Conservation (phyloP, 2,888 invertebrate genomes). For the Cryptus viduatorius region DNA sequence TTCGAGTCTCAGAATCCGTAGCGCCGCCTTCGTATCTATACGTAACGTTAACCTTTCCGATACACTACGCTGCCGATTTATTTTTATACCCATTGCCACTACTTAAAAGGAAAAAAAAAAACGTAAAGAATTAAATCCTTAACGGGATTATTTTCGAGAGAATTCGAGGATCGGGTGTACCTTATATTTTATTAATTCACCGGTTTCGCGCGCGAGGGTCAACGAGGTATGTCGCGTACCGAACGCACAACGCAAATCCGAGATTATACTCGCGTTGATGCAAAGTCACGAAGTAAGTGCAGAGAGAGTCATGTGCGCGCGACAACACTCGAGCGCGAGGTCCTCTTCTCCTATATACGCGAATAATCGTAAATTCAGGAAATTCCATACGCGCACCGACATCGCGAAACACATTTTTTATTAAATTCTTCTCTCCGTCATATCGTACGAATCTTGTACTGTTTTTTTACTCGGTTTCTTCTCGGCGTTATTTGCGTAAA, state of each 20-base stretch:
- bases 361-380: conserved; percentile 44
- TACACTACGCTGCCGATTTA: background rate
- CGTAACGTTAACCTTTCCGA: background rate
- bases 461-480: conserved; percentile 13
- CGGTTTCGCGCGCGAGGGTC: conserved; percentile 2
- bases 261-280: background rate
- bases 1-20: too few relatives aligned
- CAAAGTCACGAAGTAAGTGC: conserved; percentile 31
- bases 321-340: conserved; percentile 20
- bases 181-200: conserved; percentile 22
- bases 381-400: conserved; percentile 29
- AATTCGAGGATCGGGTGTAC: conserved; percentile 4
- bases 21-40: background rate
- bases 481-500: conserved; percentile 3
- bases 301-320: background rate
- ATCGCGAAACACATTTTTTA: conserved; percentile 35
- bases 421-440: conserved; percentile 10
- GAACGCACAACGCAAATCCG: too few relatives aligned
- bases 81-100: too few relatives aligned
- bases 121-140: background rate
- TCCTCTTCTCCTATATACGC: background rate
- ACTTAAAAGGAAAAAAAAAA: background rate
- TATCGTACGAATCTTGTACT: conserved; percentile 3
- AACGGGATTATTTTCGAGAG: conserved; percentile 30
- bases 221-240: background rate